Conservation (phyloP, 1,140 invertebrate species). For the Wiebesia pumilae region DNA sequence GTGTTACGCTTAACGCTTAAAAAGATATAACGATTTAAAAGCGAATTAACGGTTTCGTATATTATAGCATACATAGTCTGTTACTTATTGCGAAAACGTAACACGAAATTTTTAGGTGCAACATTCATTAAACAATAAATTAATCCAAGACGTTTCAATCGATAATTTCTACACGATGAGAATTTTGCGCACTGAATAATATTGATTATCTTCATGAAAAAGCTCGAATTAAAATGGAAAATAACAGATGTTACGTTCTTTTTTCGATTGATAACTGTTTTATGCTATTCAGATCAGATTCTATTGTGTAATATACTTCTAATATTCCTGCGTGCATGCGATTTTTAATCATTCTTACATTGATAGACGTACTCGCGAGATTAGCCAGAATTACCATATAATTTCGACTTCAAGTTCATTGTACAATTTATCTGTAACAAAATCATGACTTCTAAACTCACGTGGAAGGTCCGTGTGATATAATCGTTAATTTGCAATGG, state of each 20-base stretch:
- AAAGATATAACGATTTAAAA: not conserved
- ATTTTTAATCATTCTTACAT: slow-evolving; percentile 29
- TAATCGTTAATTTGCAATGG: slow-evolving; percentile 43
- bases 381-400: slow-evolving; percentile 29
- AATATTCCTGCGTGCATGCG: too few species aligned
- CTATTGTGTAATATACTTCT: not conserved
- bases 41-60: too few species aligned
- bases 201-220: not conserved
- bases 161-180: too few species aligned
- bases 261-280: not conserved
- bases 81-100: not conserved
- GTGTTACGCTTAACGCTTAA: not conserved
- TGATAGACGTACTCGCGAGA: not conserved
- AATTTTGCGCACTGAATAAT: not conserved
- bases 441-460: slow-evolving; percentile 40
- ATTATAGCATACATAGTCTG: too few species aligned
- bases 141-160: too few species aligned
- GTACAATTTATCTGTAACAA: slow-evolving; percentile 26
- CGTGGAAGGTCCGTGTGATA: not conserved
- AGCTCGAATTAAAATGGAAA: not conserved
- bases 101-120: not conserved
- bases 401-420: slow-evolving; percentile 37
- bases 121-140: too few species aligned
- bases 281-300: not conserved
- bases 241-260: slow-evolving; percentile 9